Evolutionary conservation across 2,113 vertebrate genomes (phyloP).

Genomic region (Sturnira hondurensis): DNA sequence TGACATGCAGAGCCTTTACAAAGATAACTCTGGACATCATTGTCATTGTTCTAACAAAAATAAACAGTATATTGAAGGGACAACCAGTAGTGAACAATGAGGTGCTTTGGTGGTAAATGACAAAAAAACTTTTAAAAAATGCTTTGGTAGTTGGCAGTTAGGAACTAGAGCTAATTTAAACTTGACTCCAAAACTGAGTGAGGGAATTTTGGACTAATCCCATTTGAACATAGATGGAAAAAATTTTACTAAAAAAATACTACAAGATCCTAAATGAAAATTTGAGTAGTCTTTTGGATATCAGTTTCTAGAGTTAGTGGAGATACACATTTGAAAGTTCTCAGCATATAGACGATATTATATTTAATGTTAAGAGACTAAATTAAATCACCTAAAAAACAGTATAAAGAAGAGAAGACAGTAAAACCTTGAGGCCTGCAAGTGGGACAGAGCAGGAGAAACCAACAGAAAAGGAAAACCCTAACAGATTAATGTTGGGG

Average conservation of each 20-base stretch:
- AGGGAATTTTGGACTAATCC: not conserved
- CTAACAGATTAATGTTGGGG: not conserved
- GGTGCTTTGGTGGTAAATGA: not conserved
- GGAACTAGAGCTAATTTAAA: not conserved
- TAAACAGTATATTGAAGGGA: not conserved
- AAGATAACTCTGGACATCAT: not conserved
- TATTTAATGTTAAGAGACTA: not conserved
- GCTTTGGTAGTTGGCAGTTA: not conserved
- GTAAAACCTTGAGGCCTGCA: not conserved
- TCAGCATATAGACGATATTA: not conserved
- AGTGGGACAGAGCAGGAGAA: not conserved
- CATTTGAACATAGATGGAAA: not conserved
- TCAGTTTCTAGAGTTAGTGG: not conserved
- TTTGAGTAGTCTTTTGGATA: not conserved
- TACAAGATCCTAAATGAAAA: not conserved
- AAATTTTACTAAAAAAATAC: not conserved
- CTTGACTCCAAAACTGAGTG: not conserved
- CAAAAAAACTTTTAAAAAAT: not conserved
- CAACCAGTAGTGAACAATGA: not conserved
- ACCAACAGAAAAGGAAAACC: not conserved
- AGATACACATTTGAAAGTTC: not conserved
- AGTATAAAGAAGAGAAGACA: not conserved
- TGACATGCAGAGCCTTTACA: not conserved
- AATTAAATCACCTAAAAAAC: not conserved
- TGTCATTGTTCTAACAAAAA: not conserved